Percentiles rank a stretch among this genome's conserved stretches.
phyloP scores from a whole-genome alignment of 2,113 vertebrate genomes.

The Marmota flaviventris region DNA sequence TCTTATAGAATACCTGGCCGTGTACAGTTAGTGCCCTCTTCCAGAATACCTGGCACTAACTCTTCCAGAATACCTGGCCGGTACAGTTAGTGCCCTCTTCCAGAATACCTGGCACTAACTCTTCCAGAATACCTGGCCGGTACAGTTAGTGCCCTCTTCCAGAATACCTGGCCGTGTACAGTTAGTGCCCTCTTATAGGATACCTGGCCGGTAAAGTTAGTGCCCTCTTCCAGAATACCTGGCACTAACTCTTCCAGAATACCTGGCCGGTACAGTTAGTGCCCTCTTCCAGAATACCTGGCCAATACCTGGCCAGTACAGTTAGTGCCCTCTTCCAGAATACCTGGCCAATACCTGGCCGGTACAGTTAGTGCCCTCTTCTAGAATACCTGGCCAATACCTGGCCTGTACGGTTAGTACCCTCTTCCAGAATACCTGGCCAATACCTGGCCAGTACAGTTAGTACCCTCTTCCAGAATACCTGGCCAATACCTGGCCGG shows the following conservation, averaged over 20 bases:
- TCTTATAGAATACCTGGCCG: not conserved
- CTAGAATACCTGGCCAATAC: not conserved
- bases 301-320: constrained; percentile 85
- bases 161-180: not conserved
- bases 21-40: constrained; percentile 90
- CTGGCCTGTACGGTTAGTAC: constrained; percentile 90
- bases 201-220: constrained; percentile 89
- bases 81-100: constrained; percentile 90
- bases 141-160: constrained; percentile 90
- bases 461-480: constrained; percentile 61
- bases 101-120: not conserved
- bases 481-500: not conserved
- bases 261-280: constrained; percentile 90
- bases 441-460: constrained; percentile 89
- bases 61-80: not conserved
- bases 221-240: not conserved
- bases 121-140: too few species aligned
- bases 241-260: not conserved
- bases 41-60: not conserved
- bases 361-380: constrained; percentile 90
- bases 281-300: not conserved
- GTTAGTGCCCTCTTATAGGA: constrained; percentile 19
- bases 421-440: not conserved
- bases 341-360: not conserved
- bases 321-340: constrained; percentile 84